A percentile compares a stretch with the other conserved stretches of the same genome.
Evolutionary conservation across 2,113 vertebrate genomes (phyloP).

Genomic region (Pomatostomus ruficeps): DNA sequence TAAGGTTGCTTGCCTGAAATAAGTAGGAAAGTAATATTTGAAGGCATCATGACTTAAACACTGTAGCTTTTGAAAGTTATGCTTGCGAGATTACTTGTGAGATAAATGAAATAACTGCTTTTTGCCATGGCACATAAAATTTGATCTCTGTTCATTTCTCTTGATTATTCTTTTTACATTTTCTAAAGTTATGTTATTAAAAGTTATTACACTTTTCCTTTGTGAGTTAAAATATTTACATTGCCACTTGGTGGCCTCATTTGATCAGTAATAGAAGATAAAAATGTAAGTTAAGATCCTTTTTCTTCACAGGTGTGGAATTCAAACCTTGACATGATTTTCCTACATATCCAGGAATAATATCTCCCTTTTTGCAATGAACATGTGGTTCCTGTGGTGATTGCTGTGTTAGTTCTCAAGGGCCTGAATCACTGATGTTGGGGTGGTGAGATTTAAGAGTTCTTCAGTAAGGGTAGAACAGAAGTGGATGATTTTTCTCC

Average conservation of each 20-base stretch:
- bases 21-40: not conserved
- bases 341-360: not conserved
- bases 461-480: not conserved
- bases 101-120: not conserved
- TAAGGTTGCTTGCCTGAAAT: not conserved
- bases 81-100: fast-evolving
- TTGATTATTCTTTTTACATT: not conserved
- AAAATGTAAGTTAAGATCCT: not conserved
- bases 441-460: not conserved
- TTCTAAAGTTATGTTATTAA: not conserved
- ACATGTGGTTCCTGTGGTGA: not conserved
- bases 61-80: not conserved
- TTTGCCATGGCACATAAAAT: not conserved
- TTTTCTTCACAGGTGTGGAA: not conserved
- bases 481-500: not conserved
- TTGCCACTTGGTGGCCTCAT: constrained; percentile 51
- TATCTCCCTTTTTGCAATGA: not conserved
- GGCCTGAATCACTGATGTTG: not conserved
- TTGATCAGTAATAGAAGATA: not conserved
- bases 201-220: not conserved
- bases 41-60: not conserved
- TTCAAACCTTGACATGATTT: not conserved
- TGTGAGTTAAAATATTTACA: not conserved
- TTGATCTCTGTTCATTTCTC: not conserved
- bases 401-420: not conserved